Conservation (phyloP, 2,888 invertebrate species). For the Ramazzottius varieornatus region DNA sequence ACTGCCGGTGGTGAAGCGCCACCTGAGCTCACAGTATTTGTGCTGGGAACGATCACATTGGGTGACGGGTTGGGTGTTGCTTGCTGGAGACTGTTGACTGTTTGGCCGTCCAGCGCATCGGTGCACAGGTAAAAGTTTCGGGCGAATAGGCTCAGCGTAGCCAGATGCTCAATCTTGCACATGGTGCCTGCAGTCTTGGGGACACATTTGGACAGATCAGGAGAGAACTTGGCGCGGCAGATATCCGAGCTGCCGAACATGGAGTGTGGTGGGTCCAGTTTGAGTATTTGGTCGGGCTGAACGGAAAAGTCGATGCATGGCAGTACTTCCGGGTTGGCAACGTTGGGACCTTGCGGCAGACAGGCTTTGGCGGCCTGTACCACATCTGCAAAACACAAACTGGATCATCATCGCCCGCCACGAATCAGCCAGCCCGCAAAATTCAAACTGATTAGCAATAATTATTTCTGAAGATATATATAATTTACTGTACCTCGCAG, state of each 20-base stretch:
- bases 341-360: not conserved
- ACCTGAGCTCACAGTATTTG: too few species aligned
- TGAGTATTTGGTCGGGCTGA: not conserved
- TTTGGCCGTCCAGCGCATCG: not conserved
- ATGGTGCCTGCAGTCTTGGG: not conserved
- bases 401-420: too few species aligned
- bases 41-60: too few species aligned
- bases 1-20: too few species aligned
- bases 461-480: not conserved
- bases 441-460: not conserved
- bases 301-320: not conserved
- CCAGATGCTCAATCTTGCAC: not conserved
- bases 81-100: not conserved
- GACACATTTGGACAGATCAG: not conserved
- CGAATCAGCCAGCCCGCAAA: too few species aligned
- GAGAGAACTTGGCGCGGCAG: not conserved
- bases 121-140: not conserved
- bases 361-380: not conserved
- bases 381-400: not conserved
- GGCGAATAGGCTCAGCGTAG: not conserved
- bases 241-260: conserved; percentile 1
- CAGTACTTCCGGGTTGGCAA: not conserved
- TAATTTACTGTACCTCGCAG: not conserved
- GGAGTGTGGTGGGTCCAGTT: not conserved
- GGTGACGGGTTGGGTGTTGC: too few species aligned